These are phyloP conservation scores for Brachystomella parvula DNA, from an alignment of 1,140 invertebrate genomes.

Conservation along the genomic window DNA sequence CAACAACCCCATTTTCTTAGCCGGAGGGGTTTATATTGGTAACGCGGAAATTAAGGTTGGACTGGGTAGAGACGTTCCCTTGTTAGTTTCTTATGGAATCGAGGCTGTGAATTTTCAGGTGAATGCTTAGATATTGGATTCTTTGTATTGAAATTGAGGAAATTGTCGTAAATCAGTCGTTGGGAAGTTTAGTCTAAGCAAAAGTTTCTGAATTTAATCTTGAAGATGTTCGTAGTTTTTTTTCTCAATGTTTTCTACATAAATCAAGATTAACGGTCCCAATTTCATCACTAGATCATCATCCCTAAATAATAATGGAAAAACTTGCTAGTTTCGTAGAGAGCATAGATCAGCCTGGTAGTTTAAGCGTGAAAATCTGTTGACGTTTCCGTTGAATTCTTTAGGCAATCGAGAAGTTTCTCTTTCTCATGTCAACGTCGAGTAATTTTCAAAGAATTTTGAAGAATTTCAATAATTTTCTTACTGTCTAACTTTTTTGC, in stretches of 20 bases:
- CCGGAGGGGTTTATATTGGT: too few species aligned
- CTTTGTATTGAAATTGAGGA: slow-evolving; percentile 1
- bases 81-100: too few species aligned
- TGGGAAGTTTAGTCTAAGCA: slow-evolving; percentile 3
- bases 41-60: too few species aligned
- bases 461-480: too few species aligned
- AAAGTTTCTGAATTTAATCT: slow-evolving; percentile 5
- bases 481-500: too few species aligned
- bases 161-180: background rate
- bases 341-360: background rate
- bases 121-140: background rate
- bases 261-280: slow-evolving; percentile 11
- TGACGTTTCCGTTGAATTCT: background rate
- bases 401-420: background rate
- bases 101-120: too few species aligned
- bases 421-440: background rate
- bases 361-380: background rate
- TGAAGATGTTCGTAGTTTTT: background rate
- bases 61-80: too few species aligned
- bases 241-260: background rate
- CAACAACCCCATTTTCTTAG: too few species aligned
- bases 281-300: background rate
- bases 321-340: background rate
- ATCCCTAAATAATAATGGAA: background rate
- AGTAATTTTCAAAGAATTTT: background rate